A percentile compares a stretch with the other conserved stretches of the same genome.
Evolutionary conservation across 1,140 invertebrate genomes (phyloP).

Genomic region (Panulirus ornatus): DNA sequence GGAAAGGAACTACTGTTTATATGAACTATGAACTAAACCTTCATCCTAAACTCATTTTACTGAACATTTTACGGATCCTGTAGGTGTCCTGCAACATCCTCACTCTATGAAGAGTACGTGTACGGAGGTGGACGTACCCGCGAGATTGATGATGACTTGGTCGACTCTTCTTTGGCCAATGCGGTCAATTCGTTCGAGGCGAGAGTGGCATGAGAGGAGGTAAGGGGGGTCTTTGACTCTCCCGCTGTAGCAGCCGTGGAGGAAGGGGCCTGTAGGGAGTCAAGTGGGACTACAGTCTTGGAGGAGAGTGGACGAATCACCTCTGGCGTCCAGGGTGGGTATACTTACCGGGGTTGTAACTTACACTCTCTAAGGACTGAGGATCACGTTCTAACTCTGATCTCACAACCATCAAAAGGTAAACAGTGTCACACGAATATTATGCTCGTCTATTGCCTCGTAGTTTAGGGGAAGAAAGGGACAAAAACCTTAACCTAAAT

Average conservation of each 20-base stretch:
- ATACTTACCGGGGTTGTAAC: background rate
- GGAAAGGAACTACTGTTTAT: too few relatives aligned
- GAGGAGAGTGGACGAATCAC: background rate
- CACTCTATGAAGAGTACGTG: background rate
- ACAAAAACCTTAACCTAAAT: too few relatives aligned
- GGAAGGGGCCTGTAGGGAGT: constrained; percentile 52
- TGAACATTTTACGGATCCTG: background rate
- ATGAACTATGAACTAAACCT: background rate
- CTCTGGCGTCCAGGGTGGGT: background rate
- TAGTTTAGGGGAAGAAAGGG: too few relatives aligned
- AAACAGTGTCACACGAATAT: too few relatives aligned
- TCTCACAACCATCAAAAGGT: too few relatives aligned
- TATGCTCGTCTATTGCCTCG: too few relatives aligned
- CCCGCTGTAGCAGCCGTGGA: constrained; percentile 47
- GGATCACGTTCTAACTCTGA: too few relatives aligned
- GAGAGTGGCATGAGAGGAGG: background rate
- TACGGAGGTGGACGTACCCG: constrained; percentile 20
- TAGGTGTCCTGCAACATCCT: background rate
- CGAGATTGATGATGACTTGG: constrained; percentile 3
- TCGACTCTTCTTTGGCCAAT: constrained; percentile 31
- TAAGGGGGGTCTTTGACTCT: constrained; percentile 24
- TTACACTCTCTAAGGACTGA: background rate
- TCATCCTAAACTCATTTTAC: background rate
- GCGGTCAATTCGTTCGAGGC: background rate
- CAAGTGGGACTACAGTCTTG: background rate